Conservation (phyloP, 37 sponge, comb jelly and placozoan species). For the Hexactinellida sp. region DNA sequence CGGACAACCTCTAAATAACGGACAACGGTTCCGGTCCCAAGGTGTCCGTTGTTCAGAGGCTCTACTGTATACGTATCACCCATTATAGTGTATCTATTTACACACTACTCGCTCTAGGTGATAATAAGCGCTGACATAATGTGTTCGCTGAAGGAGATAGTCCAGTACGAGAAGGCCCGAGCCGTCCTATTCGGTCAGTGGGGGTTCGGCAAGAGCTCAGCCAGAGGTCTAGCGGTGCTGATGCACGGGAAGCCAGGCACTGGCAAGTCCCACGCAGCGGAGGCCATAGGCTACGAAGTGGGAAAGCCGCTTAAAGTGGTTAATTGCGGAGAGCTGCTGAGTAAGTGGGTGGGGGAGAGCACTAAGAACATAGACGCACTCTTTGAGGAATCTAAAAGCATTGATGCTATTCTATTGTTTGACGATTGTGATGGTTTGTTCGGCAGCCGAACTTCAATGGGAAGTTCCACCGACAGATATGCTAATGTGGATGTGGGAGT, state of each 20-base stretch:
- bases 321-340: conserved; percentile 72
- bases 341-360: conserved; percentile 83
- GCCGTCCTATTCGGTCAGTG: conserved; percentile 75
- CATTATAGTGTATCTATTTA: too few species aligned
- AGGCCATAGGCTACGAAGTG: conserved; percentile 76
- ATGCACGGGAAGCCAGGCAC: conserved; percentile 71
- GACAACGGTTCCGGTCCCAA: too few species aligned
- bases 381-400: conserved; percentile 53
- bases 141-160: conserved; percentile 41
- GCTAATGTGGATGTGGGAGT: conserved; percentile 75
- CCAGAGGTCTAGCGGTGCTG: conserved; percentile 50
- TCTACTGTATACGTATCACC: too few species aligned
- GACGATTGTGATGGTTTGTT: conserved; percentile 77
- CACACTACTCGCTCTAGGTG: neutral
- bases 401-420: conserved; percentile 72
- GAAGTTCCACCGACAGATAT: conserved; percentile 56
- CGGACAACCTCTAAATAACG: too few species aligned
- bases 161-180: conserved; percentile 71
- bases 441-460: conserved; percentile 49
- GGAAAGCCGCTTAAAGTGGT: conserved; percentile 73
- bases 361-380: conserved; percentile 74
- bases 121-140: conserved; percentile 19
- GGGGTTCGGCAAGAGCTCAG: conserved; percentile 48
- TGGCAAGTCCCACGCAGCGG: conserved; percentile 63
- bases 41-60: too few species aligned